A percentile compares a stretch with the other conserved stretches of the same genome.
Evolutionary conservation across 2,888 invertebrate species (phyloP).

Genomic region (Lacanobia wlatinum): DNA sequence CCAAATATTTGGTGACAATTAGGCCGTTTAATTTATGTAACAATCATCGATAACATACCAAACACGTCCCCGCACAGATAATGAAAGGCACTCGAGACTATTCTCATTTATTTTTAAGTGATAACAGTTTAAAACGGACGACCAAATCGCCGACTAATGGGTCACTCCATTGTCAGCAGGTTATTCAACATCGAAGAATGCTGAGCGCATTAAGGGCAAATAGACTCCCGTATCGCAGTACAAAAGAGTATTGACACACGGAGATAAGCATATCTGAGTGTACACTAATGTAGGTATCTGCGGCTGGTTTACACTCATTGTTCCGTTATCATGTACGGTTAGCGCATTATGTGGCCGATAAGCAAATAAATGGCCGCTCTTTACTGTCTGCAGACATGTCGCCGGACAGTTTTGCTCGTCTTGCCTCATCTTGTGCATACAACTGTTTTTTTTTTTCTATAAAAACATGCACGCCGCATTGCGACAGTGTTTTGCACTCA

Average conservation of each 20-base stretch:
- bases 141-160: slow-evolving; percentile 81
- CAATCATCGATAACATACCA: slow-evolving; percentile 69
- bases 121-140: slow-evolving; percentile 76
- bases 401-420: slow-evolving; percentile 65
- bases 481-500: slow-evolving; percentile 50
- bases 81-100: slow-evolving; percentile 64
- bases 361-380: slow-evolving; percentile 84
- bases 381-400: slow-evolving; percentile 69
- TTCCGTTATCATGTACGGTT: slow-evolving; percentile 88
- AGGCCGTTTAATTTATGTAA: slow-evolving; percentile 69
- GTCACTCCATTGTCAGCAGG: slow-evolving; percentile 81
- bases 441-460: slow-evolving; percentile 39
- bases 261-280: slow-evolving; percentile 88
- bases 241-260: slow-evolving; percentile 90
- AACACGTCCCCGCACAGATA: slow-evolving; percentile 69
- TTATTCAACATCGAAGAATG: slow-evolving; percentile 87
- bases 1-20: slow-evolving; percentile 56
- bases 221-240: slow-evolving; percentile 88
- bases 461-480: slow-evolving; percentile 43
- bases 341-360: slow-evolving; percentile 87
- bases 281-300: slow-evolving; percentile 85
- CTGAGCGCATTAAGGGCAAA: slow-evolving; percentile 87
- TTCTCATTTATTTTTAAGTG: slow-evolving; percentile 70
- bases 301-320: slow-evolving; percentile 86
- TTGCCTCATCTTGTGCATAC: slow-evolving; percentile 56